These are phyloP conservation scores for Tiliacea aurago DNA, from an alignment of 2,888 invertebrate genomes.

Conservation along the genomic window DNA sequence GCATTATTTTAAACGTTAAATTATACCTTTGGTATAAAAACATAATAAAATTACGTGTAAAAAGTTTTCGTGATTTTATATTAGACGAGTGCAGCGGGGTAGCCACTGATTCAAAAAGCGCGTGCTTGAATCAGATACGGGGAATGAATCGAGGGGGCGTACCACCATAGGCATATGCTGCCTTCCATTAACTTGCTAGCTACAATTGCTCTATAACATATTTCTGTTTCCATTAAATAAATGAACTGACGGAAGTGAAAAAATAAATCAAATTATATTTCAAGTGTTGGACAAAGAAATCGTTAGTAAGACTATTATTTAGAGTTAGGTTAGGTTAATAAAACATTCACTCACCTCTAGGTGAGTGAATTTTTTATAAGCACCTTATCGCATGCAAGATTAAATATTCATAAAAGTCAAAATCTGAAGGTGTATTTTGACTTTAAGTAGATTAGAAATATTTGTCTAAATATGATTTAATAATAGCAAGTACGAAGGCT, in stretches of 20 bases:
- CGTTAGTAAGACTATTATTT: constrained; percentile 63
- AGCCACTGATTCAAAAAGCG: constrained; percentile 81
- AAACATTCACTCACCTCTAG: no score
- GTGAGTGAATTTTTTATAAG: constrained; percentile 27
- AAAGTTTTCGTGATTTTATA: constrained; percentile 72
- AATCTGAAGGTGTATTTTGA: not conserved
- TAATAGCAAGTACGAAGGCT: not conserved
- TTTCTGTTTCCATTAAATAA: constrained; percentile 80
- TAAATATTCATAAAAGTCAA: constrained; percentile 16
- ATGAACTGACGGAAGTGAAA: constrained; percentile 81
- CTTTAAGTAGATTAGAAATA: constrained; percentile 3
- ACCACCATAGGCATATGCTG: constrained; percentile 65
- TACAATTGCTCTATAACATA: constrained; percentile 79
- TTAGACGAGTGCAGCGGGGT: constrained; percentile 66
- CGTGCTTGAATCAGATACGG: constrained; percentile 81
- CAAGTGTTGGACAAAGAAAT: constrained; percentile 71
- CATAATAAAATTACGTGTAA: constrained; percentile 59
- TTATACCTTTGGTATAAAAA: constrained; percentile 51
- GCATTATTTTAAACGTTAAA: constrained; percentile 35
- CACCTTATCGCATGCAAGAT: constrained; percentile 11
- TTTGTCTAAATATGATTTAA: not conserved
- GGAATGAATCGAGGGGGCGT: constrained; percentile 74
- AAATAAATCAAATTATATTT: constrained; percentile 78
- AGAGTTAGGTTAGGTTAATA: not conserved
- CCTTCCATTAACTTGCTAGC: constrained; percentile 71